Base-by-base conservation (phyloP, 2,113 vertebrate species). In the Podarcis raffonei region DNA sequence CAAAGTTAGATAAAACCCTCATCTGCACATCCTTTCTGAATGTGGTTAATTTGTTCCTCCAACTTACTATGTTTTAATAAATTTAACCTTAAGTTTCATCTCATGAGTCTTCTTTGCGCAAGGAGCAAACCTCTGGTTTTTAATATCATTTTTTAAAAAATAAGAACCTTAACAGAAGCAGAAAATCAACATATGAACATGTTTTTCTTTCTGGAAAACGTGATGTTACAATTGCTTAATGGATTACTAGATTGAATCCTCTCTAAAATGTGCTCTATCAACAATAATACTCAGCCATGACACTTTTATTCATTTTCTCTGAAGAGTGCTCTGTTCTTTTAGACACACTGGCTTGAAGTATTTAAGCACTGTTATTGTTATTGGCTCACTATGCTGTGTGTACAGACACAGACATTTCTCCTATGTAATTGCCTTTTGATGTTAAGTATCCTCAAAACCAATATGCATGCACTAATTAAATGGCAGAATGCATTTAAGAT, bases 371-470 rank as follows among this genome's bases (percentile, higher is more conserved):
- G 53, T 87, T 84, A 89, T 65, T 91, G 78, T 83, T 90, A 86
- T 37, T 79, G 87, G 81, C 68, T 71, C 32, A 0, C 5, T 48
- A 23, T 71, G 57, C 39, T 76, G 3, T 78, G 6, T 25, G 65
- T 59, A 5, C 6, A 57, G 87, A 86, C 11, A 37, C 0, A 88
- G 0, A 35, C 13, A 32, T 69, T 4, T 90, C 18, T 86, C 74
- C 75, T 11, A 48, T 71, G 79, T 90, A 93, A 84, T 27, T 89
- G 30, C 16, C 87, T 87, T 42, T 57, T 23, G 35, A 3, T 53
- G 71, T 81, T 80, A 62, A 23, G 23, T 86, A 59, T 87, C 88
- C 92, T 79, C 2, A 37, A 85, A 90, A 93, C 68, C 15, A 91
- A n/a, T 59, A 90, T 75, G 80, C 25, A 15, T 7, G 11, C 84